Conservation (phyloP, 1,140 invertebrate species). For the Drosophila teissieri region DNA sequence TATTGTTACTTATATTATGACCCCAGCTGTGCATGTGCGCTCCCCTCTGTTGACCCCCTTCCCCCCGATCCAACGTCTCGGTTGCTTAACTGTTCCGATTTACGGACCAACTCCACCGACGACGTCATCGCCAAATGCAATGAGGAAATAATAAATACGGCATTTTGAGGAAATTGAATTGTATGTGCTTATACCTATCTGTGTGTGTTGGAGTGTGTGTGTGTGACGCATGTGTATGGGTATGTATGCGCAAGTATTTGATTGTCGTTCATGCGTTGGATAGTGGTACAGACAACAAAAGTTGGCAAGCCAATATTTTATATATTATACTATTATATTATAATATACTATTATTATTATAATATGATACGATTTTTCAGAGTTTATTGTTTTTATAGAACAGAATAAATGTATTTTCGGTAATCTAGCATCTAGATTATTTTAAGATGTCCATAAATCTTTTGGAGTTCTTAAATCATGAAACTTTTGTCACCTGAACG, state of each 20-base stretch:
- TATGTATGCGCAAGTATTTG: conserved; percentile 28
- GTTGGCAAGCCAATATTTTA: background rate
- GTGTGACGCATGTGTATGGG: background rate
- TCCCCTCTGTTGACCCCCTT: background rate
- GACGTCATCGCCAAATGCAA: conserved; percentile 65
- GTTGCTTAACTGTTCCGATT: conserved; percentile 75
- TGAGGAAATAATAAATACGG: conserved; percentile 84
- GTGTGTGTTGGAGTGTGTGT: conserved; percentile 9
- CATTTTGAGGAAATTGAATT: conserved; percentile 83
- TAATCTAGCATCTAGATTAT: background rate
- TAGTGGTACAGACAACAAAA: conserved; percentile 53
- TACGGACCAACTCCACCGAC: conserved; percentile 67
- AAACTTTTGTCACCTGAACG: conserved; percentile 25
- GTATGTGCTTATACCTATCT: conserved; percentile 65
- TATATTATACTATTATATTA: background rate
- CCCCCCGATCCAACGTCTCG: conserved; percentile 5
- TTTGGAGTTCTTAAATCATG: background rate
- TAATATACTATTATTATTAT: background rate
- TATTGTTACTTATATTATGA: background rate
- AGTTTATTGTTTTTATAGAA: too few relatives aligned
- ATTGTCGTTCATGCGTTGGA: conserved; percentile 34
- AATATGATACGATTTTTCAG: too few relatives aligned
- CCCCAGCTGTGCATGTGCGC: conserved; percentile 22
- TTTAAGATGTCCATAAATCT: too few relatives aligned
- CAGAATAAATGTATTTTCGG: background rate